Evolutionary conservation across 1,140 invertebrate genomes (phyloP).

Genomic region (Drosophila lini): DNA sequence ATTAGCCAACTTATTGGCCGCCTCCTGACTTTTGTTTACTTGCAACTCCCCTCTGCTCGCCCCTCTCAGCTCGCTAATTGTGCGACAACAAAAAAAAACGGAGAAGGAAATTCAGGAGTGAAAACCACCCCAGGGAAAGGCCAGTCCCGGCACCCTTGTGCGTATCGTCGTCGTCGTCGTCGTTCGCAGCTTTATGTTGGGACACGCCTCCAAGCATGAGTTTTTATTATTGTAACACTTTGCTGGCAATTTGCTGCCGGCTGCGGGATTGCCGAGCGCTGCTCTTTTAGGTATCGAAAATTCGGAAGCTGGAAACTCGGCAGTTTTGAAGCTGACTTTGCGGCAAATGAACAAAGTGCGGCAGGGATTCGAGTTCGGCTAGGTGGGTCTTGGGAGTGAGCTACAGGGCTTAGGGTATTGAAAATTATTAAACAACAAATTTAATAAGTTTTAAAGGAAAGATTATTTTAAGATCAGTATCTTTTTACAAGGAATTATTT

Average conservation of each 20-base stretch:
- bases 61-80: slow-evolving; percentile 48
- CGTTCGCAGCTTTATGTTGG: slow-evolving; percentile 75
- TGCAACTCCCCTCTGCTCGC: slow-evolving; percentile 26
- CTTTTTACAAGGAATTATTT: not conserved
- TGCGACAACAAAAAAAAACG: slow-evolving; percentile 16
- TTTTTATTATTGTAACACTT: slow-evolving; percentile 82
- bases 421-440: no score
- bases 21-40: slow-evolving; percentile 70
- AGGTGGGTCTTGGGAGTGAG: not conserved
- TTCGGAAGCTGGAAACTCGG: slow-evolving; percentile 44
- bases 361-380: slow-evolving; percentile 22
- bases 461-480: no score
- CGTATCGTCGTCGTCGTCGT: slow-evolving; percentile 13
- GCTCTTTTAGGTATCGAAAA: slow-evolving; percentile 28
- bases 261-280: slow-evolving; percentile 42
- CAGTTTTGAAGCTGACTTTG: slow-evolving; percentile 35
- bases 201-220: slow-evolving; percentile 81
- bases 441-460: no score
- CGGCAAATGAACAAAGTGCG: slow-evolving; percentile 62
- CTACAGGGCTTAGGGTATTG: not conserved
- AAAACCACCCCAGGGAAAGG: slow-evolving; percentile 34
- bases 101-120: not conserved
- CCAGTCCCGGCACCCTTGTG: slow-evolving; percentile 32
- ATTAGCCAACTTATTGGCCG: slow-evolving; percentile 80
- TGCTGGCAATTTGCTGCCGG: slow-evolving; percentile 79